Evolutionary conservation across 2,888 invertebrate species (phyloP).

Genomic region (Cephus rjabovi): DNA sequence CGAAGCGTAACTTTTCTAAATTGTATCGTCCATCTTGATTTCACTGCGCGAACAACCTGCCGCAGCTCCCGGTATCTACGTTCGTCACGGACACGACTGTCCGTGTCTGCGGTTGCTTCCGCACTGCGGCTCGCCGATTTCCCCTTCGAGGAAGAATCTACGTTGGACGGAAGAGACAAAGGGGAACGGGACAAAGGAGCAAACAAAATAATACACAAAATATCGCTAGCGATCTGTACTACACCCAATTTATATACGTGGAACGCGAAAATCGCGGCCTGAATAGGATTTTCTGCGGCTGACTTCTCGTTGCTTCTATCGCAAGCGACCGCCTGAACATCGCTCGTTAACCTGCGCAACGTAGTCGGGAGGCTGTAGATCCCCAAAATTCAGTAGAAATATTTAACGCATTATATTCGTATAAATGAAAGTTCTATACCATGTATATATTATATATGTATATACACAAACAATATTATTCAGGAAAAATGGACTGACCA

Average conservation of each 20-base stretch:
- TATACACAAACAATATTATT: background rate
- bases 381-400: background rate
- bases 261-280: background rate
- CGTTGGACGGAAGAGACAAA: background rate
- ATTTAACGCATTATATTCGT: background rate
- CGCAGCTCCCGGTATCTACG: background rate
- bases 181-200: background rate
- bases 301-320: background rate
- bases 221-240: background rate
- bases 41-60: slow-evolving; percentile 4
- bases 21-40: slow-evolving; percentile 41
- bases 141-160: background rate
- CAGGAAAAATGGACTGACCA: background rate
- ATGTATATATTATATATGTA: no score
- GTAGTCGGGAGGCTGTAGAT: background rate
- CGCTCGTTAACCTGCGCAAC: background rate
- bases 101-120: background rate
- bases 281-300: background rate
- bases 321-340: background rate
- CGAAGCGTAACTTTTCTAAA: slow-evolving; percentile 24
- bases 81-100: background rate
- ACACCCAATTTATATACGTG: background rate
- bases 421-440: background rate
- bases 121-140: background rate
- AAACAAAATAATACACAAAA: background rate